phyloP scores from a whole-genome alignment of 2,888 invertebrate species.

The Plagodis dolabraria region DNA sequence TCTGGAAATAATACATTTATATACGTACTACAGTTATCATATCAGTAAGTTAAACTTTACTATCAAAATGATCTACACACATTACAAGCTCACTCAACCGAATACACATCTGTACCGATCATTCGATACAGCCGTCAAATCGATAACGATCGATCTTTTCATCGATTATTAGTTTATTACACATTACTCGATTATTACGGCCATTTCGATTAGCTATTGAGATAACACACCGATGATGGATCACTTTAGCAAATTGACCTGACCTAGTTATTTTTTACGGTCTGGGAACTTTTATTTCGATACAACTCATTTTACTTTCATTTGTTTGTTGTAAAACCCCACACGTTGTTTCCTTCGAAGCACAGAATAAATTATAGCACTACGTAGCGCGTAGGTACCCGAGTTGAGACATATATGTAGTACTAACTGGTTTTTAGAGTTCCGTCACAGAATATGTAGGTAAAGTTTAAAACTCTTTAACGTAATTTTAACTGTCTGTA shows the following conservation, averaged over 20 bases:
- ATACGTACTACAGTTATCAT: too few relatives aligned
- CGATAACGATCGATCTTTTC: conserved; percentile 28
- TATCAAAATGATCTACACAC: conserved; percentile 10
- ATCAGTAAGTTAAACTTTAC: neutral
- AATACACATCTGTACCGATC: conserved; percentile 21
- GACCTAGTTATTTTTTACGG: conserved; percentile 15
- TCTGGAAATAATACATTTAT: too few relatives aligned
- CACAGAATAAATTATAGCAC: too few relatives aligned
- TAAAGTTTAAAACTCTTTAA: too few relatives aligned
- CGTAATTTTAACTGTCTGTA: too few relatives aligned
- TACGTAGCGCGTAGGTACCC: too few relatives aligned
- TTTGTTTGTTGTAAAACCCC: too few relatives aligned
- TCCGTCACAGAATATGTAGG: too few relatives aligned
- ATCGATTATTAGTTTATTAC: conserved; percentile 29
- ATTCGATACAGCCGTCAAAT: conserved; percentile 29
- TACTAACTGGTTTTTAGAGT: too few relatives aligned
- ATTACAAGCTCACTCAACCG: conserved; percentile 10
- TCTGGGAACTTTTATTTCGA: conserved; percentile 7
- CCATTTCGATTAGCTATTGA: conserved; percentile 20
- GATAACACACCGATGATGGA: conserved; percentile 28
- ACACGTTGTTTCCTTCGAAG: too few relatives aligned
- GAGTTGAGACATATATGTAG: too few relatives aligned
- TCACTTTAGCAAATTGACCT: conserved; percentile 14
- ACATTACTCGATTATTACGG: conserved; percentile 20
- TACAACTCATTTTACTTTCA: too few relatives aligned